phyloP scores from a whole-genome alignment of 2,797 vertebrate species.

The Poecilia wingei region DNA sequence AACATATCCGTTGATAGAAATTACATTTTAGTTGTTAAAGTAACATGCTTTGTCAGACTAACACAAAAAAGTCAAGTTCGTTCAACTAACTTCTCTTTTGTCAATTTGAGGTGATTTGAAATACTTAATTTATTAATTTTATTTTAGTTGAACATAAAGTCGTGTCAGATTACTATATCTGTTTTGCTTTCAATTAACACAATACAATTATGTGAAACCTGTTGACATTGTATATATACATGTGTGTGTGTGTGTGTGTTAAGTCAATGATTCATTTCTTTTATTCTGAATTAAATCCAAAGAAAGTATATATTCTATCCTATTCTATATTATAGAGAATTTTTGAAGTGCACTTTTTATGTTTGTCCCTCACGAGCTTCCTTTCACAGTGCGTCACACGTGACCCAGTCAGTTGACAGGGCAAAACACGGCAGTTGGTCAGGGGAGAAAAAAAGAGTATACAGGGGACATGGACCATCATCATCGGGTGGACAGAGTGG shows the following conservation, averaged over 20 bases:
- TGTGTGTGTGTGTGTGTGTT: no score
- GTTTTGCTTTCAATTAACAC: no score
- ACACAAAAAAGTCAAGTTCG: no score
- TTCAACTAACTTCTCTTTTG: neutral
- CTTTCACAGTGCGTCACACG: slow-evolving; percentile 52
- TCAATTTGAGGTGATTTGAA: neutral
- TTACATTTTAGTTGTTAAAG: neutral
- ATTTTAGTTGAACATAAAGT: no score
- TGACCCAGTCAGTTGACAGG: slow-evolving; percentile 72
- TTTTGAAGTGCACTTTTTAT: no score
- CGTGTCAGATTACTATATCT: no score
- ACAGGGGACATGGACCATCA: slow-evolving; percentile 75
- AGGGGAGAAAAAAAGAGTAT: neutral
- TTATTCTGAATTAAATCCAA: neutral
- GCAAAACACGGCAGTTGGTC: slow-evolving; percentile 60
- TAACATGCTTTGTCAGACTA: no score
- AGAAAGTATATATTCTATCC: neutral
- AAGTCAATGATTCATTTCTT: no score
- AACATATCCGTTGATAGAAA: neutral
- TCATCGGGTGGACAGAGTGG: slow-evolving; percentile 74
- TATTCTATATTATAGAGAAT: no score
- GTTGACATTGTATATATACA: neutral
- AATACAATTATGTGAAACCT: neutral
- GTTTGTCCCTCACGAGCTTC: slow-evolving; percentile 54
- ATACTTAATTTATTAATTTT: neutral